A percentile compares a stretch with the other conserved stretches of the same genome.
Conservation (phyloP, 2,797 vertebrate genomes). For the Potorous gilbertii region DNA sequence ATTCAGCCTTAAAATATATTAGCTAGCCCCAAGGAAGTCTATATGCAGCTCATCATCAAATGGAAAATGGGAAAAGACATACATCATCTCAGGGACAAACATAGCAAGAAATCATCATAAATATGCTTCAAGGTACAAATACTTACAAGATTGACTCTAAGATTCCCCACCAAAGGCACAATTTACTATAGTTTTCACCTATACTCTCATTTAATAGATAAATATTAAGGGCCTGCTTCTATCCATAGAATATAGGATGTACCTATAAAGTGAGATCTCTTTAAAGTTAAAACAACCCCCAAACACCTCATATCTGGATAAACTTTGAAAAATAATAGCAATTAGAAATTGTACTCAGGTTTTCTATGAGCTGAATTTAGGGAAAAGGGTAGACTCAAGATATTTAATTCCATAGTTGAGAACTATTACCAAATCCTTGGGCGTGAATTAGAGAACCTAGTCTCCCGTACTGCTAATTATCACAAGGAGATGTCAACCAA, state of each 20-base stretch:
- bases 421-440: not conserved
- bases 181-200: not conserved
- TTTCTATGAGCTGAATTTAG: not conserved
- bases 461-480: not conserved
- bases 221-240: slow-evolving; percentile 12
- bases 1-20: not conserved
- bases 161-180: not conserved
- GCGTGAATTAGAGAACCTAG: not conserved
- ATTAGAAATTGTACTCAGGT: not conserved
- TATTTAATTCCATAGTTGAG: not conserved
- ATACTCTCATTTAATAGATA: slow-evolving; percentile 1
- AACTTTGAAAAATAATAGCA: not conserved
- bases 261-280: not conserved
- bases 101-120: not conserved
- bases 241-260: not conserved
- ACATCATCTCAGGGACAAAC: not conserved
- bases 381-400: not conserved
- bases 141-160: not conserved
- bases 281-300: not conserved
- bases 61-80: not conserved
- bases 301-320: not conserved
- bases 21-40: not conserved
- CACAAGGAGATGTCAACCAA: not conserved
- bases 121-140: not conserved
- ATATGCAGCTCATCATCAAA: not conserved